Conservation (phyloP, 2,888 invertebrate species). For the Crossocerus cetratus region DNA sequence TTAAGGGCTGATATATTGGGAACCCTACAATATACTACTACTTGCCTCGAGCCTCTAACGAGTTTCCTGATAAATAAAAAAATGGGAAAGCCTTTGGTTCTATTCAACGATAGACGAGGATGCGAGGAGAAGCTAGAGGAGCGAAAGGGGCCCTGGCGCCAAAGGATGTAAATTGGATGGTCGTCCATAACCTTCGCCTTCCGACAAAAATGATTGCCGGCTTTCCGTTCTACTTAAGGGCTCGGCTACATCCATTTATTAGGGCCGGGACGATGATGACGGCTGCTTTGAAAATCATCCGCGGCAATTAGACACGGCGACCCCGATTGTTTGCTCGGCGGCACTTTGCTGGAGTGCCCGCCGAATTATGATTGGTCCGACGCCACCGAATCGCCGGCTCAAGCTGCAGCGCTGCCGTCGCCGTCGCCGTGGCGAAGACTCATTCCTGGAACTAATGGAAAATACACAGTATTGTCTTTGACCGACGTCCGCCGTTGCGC, state of each 20-base stretch:
- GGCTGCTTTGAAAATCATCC: conserved; percentile 62
- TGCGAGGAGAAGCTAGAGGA: background rate
- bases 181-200: conserved; percentile 49
- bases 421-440: conserved; percentile 31
- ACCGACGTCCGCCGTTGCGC: background rate
- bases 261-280: conserved; percentile 40
- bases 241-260: conserved; percentile 60
- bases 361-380: conserved; percentile 53
- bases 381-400: too few species aligned
- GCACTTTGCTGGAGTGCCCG: conserved; percentile 55
- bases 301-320: conserved; percentile 63
- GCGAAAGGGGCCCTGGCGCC: conserved; percentile 30
- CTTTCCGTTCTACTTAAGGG: conserved; percentile 48
- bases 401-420: too few species aligned
- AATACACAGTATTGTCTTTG: conserved; percentile 43
- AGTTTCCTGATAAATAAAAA: too few species aligned
- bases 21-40: too few species aligned
- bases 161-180: conserved; percentile 56
- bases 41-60: too few species aligned
- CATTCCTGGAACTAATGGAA: conserved; percentile 44
- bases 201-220: conserved; percentile 48
- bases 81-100: too few species aligned
- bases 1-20: too few species aligned
- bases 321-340: conserved; percentile 68
- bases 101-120: too few species aligned